Percentiles rank a stretch among this genome's conserved stretches.
These are phyloP conservation scores for Clusia tigrina DNA, from an alignment of 2,888 invertebrate genomes.

Conservation along the genomic window DNA sequence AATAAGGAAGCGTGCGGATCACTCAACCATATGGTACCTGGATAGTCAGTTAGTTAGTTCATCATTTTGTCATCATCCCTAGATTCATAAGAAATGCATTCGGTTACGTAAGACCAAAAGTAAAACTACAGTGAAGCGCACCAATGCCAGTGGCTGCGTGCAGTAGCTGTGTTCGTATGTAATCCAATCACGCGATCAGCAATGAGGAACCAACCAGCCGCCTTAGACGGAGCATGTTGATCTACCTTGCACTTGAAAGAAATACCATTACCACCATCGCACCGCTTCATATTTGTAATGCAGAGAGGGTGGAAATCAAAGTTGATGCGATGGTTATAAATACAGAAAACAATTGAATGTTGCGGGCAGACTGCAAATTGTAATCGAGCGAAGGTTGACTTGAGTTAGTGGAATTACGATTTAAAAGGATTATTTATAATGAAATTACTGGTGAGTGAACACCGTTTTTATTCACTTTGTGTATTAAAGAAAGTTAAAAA, in stretches of 20 bases:
- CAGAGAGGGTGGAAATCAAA: not conserved
- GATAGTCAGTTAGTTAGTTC: conserved; percentile 28
- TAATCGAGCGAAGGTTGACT: conserved; percentile 5
- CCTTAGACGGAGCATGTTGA: conserved; percentile 32
- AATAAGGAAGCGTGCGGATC: conserved; percentile 35
- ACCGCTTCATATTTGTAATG: no score
- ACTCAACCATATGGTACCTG: conserved; percentile 41
- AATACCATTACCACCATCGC: conserved; percentile 2
- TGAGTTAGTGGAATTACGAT: not conserved
- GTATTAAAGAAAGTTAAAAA: not conserved
- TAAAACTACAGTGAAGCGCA: conserved; percentile 23
- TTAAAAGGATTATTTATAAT: not conserved
- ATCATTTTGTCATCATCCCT: conserved; percentile 11
- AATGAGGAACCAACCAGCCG: conserved; percentile 22
- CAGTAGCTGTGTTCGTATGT: not conserved
- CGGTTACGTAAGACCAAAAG: conserved; percentile 30
- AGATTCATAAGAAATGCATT: conserved; percentile 6
- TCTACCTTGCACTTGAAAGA: conserved; percentile 42
- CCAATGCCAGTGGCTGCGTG: not conserved
- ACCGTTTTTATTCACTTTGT: not conserved
- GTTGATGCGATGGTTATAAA: not conserved
- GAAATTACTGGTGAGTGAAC: conserved; percentile 19
- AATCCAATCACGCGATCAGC: not conserved
- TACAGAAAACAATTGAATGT: not conserved
- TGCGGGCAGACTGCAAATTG: not conserved